phyloP scores from a whole-genome alignment of 1,140 invertebrate species.

The Mizuhopecten yessoensis region DNA sequence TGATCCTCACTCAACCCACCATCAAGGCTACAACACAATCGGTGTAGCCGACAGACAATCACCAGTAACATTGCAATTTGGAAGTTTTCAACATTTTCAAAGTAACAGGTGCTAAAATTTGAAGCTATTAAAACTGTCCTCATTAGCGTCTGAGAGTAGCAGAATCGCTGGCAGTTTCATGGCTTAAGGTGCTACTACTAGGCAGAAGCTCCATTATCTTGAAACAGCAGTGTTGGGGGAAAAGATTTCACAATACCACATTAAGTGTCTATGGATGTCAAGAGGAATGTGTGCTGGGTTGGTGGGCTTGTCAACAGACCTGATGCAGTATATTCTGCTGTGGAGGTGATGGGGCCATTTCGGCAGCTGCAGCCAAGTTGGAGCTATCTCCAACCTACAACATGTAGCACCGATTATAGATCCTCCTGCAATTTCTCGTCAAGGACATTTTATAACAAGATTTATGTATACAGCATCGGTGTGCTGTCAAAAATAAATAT shows the following conservation, averaged over 20 bases:
- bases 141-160: conserved; percentile 11
- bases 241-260: conserved; percentile 34
- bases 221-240: conserved; percentile 9
- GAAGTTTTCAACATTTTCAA: conserved; percentile 39
- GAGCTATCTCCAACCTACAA: not conserved
- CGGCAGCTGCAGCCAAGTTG: not conserved
- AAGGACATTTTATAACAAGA: not conserved
- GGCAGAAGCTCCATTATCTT: not conserved
- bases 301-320: not conserved
- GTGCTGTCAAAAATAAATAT: conserved; percentile 27
- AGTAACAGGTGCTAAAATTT: conserved; percentile 34
- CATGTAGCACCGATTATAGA: not conserved
- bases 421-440: not conserved
- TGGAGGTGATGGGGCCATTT: not conserved
- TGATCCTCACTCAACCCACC: not conserved
- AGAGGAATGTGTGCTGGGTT: conserved; percentile 1
- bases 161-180: not conserved
- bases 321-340: conserved; percentile 26
- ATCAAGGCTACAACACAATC: not conserved
- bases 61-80: conserved; percentile 1
- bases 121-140: conserved; percentile 27
- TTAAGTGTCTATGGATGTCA: conserved; percentile 38
- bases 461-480: not conserved
- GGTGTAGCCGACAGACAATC: not conserved
- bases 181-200: conserved; percentile 2